A percentile compares a stretch with the other conserved stretches of the same genome.
Evolutionary conservation across 2,888 invertebrate species (phyloP).

Genomic region (Acanthosoma haemorrhoidale): DNA sequence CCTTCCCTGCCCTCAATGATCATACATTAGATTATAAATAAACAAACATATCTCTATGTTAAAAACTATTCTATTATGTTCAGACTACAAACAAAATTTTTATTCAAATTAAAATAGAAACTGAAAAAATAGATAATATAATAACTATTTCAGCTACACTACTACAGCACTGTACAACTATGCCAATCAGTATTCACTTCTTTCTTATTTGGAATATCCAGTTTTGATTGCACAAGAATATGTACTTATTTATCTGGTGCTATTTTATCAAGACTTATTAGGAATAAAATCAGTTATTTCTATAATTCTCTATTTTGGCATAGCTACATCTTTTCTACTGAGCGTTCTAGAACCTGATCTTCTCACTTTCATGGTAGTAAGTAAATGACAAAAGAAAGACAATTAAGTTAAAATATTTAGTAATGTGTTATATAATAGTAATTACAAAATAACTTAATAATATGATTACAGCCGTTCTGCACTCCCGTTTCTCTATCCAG

Average conservation of each 20-base stretch:
- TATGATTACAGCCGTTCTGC: constrained; percentile 59
- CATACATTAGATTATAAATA: too few relatives aligned
- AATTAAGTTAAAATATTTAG: neutral
- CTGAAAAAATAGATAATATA: too few relatives aligned
- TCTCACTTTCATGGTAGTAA: constrained; percentile 59
- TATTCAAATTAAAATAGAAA: neutral
- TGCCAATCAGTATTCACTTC: constrained; percentile 62
- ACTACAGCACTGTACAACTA: constrained; percentile 77
- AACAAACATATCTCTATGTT: too few relatives aligned
- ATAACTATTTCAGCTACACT: constrained; percentile 61
- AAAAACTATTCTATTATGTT: neutral
- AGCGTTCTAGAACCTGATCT: constrained; percentile 50
- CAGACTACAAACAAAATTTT: neutral
- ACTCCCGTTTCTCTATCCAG: constrained; percentile 78
- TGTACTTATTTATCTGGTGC: constrained; percentile 63
- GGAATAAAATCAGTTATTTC: constrained; percentile 47
- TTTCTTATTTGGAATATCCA: constrained; percentile 80
- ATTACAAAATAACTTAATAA: neutral
- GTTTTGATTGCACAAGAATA: constrained; percentile 71
- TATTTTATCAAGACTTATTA: constrained; percentile 60
- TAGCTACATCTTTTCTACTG: constrained; percentile 46
- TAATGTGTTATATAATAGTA: constrained; percentile 26
- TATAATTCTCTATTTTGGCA: constrained; percentile 46
- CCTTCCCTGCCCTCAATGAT: too few relatives aligned
- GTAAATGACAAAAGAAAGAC: too few relatives aligned